A percentile compares a stretch with the other conserved stretches of the same genome.
These are phyloP conservation scores for Heliopora coerulea DNA, from an alignment of 92 coral and sea anemone species.

Conservation along the genomic window DNA sequence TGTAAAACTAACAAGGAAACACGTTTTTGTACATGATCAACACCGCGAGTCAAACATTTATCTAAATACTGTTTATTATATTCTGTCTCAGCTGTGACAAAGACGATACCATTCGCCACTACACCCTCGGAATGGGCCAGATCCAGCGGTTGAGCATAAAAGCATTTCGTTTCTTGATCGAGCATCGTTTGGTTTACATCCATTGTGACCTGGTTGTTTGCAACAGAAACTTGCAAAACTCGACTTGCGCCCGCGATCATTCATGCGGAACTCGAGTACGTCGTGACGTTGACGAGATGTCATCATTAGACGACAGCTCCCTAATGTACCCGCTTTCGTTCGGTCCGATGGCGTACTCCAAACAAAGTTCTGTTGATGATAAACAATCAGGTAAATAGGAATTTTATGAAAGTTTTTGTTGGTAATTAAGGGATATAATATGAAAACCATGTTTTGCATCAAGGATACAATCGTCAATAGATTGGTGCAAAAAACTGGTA, in stretches of 20 bases:
- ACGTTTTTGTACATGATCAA: too few relatives aligned
- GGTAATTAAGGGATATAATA: too few relatives aligned
- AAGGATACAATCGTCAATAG: too few relatives aligned
- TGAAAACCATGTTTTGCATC: too few relatives aligned
- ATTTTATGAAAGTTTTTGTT: too few relatives aligned
- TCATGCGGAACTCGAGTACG: constrained; percentile 8
- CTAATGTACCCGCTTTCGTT: not conserved
- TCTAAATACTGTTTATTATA: too few relatives aligned
- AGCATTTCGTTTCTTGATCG: not conserved
- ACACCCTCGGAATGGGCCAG: not conserved
- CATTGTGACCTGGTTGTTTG: constrained; percentile 14
- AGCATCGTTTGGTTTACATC: constrained; percentile 11
- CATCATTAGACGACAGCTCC: not conserved
- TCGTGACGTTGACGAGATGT: constrained; percentile 3
- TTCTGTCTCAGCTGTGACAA: constrained; percentile 19
- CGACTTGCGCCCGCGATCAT: constrained; percentile 5
- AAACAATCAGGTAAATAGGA: too few relatives aligned
- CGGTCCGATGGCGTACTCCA: too few relatives aligned
- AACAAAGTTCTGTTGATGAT: too few relatives aligned
- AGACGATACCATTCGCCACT: constrained; percentile 19
- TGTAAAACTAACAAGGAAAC: too few relatives aligned
- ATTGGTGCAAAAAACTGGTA: too few relatives aligned
- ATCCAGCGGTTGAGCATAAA: constrained; percentile 26
- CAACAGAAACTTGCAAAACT: not conserved
- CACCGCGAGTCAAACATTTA: too few relatives aligned